Conservation (phyloP, 1,140 invertebrate genomes). For the Gryon sp. region DNA sequence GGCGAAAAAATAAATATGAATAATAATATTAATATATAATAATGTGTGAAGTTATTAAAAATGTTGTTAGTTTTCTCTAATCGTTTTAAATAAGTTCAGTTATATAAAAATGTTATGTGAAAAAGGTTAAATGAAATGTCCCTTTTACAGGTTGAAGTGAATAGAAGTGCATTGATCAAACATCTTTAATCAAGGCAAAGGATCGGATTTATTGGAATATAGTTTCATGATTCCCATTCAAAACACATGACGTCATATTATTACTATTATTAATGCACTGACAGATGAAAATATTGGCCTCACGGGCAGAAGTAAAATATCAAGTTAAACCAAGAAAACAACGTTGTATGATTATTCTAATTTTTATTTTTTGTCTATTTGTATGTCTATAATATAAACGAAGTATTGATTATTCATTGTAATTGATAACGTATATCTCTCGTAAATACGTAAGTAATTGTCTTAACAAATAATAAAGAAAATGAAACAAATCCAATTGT, state of each 20-base stretch:
- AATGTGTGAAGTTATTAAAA: no score
- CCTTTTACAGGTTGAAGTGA: slow-evolving; percentile 74
- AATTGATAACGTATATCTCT: slow-evolving; percentile 77
- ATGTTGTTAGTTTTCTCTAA: no score
- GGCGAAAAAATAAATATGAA: no score
- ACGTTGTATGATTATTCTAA: slow-evolving; percentile 73
- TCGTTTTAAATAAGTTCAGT: no score
- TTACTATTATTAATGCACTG: slow-evolving; percentile 63
- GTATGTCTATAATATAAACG: slow-evolving; percentile 77
- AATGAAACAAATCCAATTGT: slow-evolving; percentile 43
- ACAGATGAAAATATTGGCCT: slow-evolving; percentile 58
- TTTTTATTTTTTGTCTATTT: slow-evolving; percentile 78
- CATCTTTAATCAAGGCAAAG: slow-evolving; percentile 65
- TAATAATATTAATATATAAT: no score
- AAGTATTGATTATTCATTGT: slow-evolving; percentile 76
- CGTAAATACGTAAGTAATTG: slow-evolving; percentile 73
- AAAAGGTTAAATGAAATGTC: no score
- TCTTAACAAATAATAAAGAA: slow-evolving; percentile 72
- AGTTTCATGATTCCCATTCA: slow-evolving; percentile 69
- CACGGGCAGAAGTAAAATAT: slow-evolving; percentile 58
- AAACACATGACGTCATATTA: slow-evolving; percentile 67
- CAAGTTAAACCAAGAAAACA: slow-evolving; percentile 62
- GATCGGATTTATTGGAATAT: slow-evolving; percentile 63
- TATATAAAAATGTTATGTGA: no score
- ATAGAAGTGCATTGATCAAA: slow-evolving; percentile 72